These are phyloP conservation scores for Rhadinocentrus ornatus DNA, from an alignment of 2,797 vertebrate species.

Conservation along the genomic window DNA sequence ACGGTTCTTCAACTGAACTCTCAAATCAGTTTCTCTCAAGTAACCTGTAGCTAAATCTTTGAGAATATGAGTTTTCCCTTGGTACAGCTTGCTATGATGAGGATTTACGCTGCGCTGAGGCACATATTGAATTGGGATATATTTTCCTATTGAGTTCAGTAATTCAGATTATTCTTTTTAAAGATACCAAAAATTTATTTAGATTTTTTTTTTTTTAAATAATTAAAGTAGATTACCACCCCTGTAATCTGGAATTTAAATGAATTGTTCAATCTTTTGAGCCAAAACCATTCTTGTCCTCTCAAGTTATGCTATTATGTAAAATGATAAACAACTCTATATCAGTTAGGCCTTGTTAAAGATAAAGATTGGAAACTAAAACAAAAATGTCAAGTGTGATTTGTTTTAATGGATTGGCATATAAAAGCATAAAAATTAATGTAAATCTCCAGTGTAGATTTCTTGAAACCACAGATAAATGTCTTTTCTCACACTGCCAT, in stretches of 20 bases:
- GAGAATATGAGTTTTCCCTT: conserved; percentile 2
- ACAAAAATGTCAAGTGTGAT: background rate
- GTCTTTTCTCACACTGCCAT: background rate
- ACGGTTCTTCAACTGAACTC: conserved; percentile 31
- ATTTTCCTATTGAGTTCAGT: background rate
- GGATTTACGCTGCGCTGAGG: background rate
- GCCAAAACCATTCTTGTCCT: background rate
- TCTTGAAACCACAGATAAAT: background rate
- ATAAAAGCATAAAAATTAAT: background rate
- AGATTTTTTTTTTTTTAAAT: too few relatives aligned
- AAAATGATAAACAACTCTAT: background rate
- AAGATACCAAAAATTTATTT: background rate
- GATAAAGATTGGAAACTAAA: background rate
- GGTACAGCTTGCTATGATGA: conserved; percentile 1
- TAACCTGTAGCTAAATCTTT: conserved; percentile 14
- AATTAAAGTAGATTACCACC: background rate
- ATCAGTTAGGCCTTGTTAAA: background rate
- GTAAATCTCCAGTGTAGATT: background rate
- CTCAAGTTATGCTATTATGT: too few relatives aligned
- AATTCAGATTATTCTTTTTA: background rate
- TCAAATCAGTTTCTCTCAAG: conserved; percentile 27
- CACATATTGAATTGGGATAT: background rate
- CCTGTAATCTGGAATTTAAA: background rate
- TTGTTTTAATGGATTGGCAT: too few relatives aligned
- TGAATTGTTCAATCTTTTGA: background rate